Evolutionary conservation across 2,888 invertebrate genomes (phyloP), one percentile per base, ranked within the genome.

Genomic region (Saturnia japonica): DNA sequence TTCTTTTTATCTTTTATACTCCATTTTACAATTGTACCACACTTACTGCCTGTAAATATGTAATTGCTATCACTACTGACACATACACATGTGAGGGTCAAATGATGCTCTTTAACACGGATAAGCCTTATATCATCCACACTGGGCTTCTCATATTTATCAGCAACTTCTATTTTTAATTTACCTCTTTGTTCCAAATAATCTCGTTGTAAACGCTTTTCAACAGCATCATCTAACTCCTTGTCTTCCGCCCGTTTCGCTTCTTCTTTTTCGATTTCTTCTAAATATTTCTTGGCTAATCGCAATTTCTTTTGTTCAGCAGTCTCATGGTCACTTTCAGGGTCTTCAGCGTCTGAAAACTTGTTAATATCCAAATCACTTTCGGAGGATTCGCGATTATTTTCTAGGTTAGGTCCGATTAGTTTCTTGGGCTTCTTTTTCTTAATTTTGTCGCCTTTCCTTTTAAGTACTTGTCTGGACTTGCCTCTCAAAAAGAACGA

Each of bases 241-340:
- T 95, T 94, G 25, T 95, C 93, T 78, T 96, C 96, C 0, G 95
- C 94, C 77, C 96, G 95, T 75, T 96, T 95, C 34, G 95, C 95
- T 85, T 97, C 97, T 94, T 97, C 96, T 82, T 95, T 96, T 88
- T 97, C 96, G 66, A 99, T 96, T 94, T 98, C 97, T 81, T 97
- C 95, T 51, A 99, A 93, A 88, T 98, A 98, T 85, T 97, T 95
- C 86, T 99, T 99, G 0, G 99, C 98, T 74, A 99, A 89, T 66
- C 98, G 95, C 68, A 99, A 85, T 77, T 97, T 97, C 85, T 99
- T 99, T 83, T 99, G 98, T 86, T 99, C 98, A 0, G 97, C 96
- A 0, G 98, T 98, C 88, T 98, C 97, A 76, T 95, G 93, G 76
- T 96, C 96, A 79, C 96, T 96, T 76, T 96, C 96, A 0, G 91